phyloP scores from a whole-genome alignment of 2,888 invertebrate species.

The Leptogaster cylindrica region DNA sequence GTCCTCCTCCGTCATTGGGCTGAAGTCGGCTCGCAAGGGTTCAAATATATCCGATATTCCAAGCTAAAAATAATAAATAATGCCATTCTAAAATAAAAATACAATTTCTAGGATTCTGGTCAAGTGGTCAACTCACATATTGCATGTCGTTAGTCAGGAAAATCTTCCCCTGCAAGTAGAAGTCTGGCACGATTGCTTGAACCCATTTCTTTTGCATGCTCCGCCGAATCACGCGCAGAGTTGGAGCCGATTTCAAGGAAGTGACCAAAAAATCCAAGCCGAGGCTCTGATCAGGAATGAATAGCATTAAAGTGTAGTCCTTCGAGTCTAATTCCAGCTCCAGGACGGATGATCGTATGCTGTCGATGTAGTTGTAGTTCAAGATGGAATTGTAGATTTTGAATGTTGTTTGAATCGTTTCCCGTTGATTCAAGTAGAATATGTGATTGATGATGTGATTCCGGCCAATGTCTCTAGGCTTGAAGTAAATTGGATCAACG shows the following conservation, averaged over 20 bases:
- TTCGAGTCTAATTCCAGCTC: constrained; percentile 82
- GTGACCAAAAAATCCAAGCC: constrained; percentile 71
- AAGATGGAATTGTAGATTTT: constrained; percentile 80
- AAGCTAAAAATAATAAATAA: constrained; percentile 69
- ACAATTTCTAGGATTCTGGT: constrained; percentile 6
- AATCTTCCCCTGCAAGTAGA: constrained; percentile 79
- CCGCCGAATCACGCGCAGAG: constrained; percentile 71
- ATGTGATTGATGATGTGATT: constrained; percentile 58
- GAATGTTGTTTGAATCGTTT: constrained; percentile 67
- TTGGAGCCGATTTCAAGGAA: constrained; percentile 68
- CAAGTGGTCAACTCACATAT: constrained; percentile 66
- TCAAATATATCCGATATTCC: constrained; percentile 81
- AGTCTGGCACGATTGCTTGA: constrained; percentile 79
- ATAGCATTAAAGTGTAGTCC: constrained; percentile 76
- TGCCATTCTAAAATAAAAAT: too few relatives aligned
- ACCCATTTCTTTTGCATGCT: constrained; percentile 75
- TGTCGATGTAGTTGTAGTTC: constrained; percentile 76
- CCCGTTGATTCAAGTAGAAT: constrained; percentile 61
- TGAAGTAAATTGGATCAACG: constrained; percentile 33
- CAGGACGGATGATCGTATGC: constrained; percentile 74
- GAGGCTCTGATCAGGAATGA: constrained; percentile 72
- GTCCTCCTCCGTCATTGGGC: constrained; percentile 78
- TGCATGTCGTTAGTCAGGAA: constrained; percentile 81
- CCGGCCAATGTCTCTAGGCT: constrained; percentile 47
- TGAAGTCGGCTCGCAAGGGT: constrained; percentile 78